These are phyloP conservation scores for Drosophila punjabiensis DNA, from an alignment of 1,140 invertebrate genomes.

Conservation along the genomic window DNA sequence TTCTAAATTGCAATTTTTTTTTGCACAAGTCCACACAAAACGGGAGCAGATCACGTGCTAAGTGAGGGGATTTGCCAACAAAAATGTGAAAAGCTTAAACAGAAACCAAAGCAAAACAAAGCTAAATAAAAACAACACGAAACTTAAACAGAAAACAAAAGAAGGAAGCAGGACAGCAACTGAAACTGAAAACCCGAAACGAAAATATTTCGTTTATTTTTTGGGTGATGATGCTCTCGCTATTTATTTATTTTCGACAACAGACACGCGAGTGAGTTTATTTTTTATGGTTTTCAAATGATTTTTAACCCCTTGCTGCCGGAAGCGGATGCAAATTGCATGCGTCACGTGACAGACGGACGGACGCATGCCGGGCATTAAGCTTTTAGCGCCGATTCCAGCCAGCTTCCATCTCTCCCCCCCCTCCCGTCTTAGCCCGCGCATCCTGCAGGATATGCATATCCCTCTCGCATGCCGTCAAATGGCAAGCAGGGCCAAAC, in stretches of 20 bases:
- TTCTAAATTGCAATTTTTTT: constrained; percentile 75
- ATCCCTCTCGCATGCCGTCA: constrained; percentile 45
- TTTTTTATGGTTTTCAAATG: constrained; percentile 84
- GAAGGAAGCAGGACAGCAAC: neutral
- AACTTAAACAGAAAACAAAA: constrained; percentile 6
- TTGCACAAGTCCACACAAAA: constrained; percentile 38
- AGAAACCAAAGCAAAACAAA: constrained; percentile 37
- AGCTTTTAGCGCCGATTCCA: constrained; percentile 76
- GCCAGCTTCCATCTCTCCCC: constrained; percentile 1
- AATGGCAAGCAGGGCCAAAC: constrained; percentile 63
- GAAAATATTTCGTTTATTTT: constrained; percentile 47
- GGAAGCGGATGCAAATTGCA: constrained; percentile 83
- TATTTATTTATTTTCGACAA: constrained; percentile 78
- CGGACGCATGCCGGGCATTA: constrained; percentile 70
- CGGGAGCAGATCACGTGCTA: constrained; percentile 55
- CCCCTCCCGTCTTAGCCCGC: neutral
- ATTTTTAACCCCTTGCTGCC: constrained; percentile 78
- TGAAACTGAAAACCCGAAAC: constrained; percentile 26
- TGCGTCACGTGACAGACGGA: constrained; percentile 80
- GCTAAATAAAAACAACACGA: neutral
- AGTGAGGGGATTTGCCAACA: constrained; percentile 78
- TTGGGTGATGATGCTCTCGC: constrained; percentile 12
- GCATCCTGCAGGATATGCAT: constrained; percentile 17
- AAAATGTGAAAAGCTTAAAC: constrained; percentile 79
- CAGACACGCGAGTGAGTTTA: constrained; percentile 75